Conservation (phyloP, 1,140 invertebrate species). For the Pissodes strobi region DNA sequence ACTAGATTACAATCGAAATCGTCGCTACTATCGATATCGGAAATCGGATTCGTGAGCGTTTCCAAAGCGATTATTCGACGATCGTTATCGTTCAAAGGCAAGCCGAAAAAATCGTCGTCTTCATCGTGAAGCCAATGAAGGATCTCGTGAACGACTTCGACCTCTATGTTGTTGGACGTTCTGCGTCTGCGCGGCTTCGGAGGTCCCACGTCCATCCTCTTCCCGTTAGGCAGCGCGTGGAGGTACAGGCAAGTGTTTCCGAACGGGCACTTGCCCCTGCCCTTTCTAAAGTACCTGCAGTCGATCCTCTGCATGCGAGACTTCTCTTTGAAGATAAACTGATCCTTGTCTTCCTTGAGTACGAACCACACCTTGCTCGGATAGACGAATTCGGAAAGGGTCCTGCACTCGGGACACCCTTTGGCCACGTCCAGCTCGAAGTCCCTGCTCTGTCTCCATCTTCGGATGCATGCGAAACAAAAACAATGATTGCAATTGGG, state of each 20-base stretch:
- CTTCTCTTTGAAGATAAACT: slow-evolving; percentile 80
- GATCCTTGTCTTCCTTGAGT: slow-evolving; percentile 79
- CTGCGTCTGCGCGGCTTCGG: slow-evolving; percentile 60
- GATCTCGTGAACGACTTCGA: slow-evolving; percentile 26
- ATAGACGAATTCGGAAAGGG: slow-evolving; percentile 80
- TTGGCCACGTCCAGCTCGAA: slow-evolving; percentile 67
- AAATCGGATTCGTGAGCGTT: too few relatives aligned
- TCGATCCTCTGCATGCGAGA: slow-evolving; percentile 71
- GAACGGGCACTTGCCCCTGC: slow-evolving; percentile 82
- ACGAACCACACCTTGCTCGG: slow-evolving; percentile 86
- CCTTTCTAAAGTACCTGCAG: slow-evolving; percentile 85
- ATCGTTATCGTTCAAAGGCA: too few relatives aligned
- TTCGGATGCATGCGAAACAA: slow-evolving; percentile 82
- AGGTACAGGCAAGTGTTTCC: slow-evolving; percentile 89
- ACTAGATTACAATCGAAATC: too few relatives aligned
- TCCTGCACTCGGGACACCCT: slow-evolving; percentile 82
- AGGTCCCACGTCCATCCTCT: slow-evolving; percentile 72
- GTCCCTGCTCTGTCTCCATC: slow-evolving; percentile 81
- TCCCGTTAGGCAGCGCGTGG: slow-evolving; percentile 80
- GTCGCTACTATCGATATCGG: too few relatives aligned
- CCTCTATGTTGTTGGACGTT: slow-evolving; percentile 4
- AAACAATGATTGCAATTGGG: slow-evolving; percentile 90
- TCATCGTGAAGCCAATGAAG: slow-evolving; percentile 25
- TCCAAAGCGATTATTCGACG: too few relatives aligned
- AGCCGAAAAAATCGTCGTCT: slow-evolving; percentile 2